Evolutionary conservation across 2,888 invertebrate species (phyloP), one percentile per base, ranked within the genome.

Genomic region (Nasonovia ribisnigri): DNA sequence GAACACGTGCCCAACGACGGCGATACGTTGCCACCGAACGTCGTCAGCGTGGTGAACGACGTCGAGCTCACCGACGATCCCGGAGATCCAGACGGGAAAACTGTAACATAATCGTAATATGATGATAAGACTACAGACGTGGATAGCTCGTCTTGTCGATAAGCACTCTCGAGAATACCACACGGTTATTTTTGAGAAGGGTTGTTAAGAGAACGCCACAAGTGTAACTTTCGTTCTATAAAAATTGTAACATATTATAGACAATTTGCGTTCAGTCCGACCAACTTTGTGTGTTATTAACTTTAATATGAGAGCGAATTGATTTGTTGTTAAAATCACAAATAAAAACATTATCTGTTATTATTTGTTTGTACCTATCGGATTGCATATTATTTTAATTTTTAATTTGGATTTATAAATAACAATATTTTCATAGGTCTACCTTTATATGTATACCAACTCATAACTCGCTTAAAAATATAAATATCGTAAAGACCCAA

Each of bases 1-100:
- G 95, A 94, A 60, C 96, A 96, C 94, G 96, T 96, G 91, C 96
- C 96, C 87, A 97, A 96, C 97, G 67, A 95, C 95, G 88, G 95
- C 95, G 95, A 46, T 8, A 94, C 94, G 87, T 94, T 94, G 42
- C 94, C 94, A 46, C 94, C 94, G 91, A 94, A 95, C 29, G 95
- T 94, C 8, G 94, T 94, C 57, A 94, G 84, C 1, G 94, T 94
- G 20, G 95, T 94, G 92, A 94, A 95, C 88, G 93, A 95, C 29
- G 94, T 94, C 13, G 94, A 94, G 60, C 94, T 92, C 29, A 94
- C 91, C 54, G 90, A 94, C 54, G 94, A 94, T 5, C 94, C 94
- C 24, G 94, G 94, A 13, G 92, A 94, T 8, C 94, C 94, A 90
- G 94, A 88, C 51, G 88, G 90, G 36, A 90, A 90, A 54, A 92